Conservation (phyloP, 2,888 invertebrate species). For the Arge pagana region DNA sequence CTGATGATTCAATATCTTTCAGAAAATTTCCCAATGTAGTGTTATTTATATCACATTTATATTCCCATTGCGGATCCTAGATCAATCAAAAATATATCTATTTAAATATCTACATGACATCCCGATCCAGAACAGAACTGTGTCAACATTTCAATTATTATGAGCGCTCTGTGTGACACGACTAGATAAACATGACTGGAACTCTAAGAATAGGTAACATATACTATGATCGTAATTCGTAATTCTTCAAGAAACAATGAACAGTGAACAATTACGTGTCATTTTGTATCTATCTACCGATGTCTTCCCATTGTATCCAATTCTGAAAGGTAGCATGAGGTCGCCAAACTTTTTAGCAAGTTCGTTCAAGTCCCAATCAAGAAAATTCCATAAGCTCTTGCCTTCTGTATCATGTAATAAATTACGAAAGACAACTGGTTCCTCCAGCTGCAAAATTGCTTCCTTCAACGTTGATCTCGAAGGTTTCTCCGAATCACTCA, state of each 20-base stretch:
- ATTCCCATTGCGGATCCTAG: conserved; percentile 79
- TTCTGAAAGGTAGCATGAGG: conserved; percentile 64
- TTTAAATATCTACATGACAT: too few relatives aligned
- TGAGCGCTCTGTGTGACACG: too few relatives aligned
- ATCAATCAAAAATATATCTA: conserved; percentile 8
- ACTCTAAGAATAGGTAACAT: too few relatives aligned
- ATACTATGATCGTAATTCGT: too few relatives aligned
- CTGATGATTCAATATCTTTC: conserved; percentile 36
- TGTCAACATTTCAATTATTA: too few relatives aligned
- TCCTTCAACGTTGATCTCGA: conserved; percentile 33
- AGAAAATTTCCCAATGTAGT: conserved; percentile 71
- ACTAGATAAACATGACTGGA: too few relatives aligned
- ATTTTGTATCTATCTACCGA: conserved; percentile 41
- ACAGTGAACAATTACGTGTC: too few relatives aligned
- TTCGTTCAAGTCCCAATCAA: conserved; percentile 66
- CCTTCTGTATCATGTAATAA: conserved; percentile 50
- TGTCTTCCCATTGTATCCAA: conserved; percentile 55
- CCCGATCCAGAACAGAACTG: too few relatives aligned
- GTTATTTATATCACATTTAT: conserved; percentile 64
- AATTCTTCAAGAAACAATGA: too few relatives aligned
- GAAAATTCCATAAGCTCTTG: conserved; percentile 62
- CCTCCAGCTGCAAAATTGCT: conserved; percentile 40
- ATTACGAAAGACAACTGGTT: conserved; percentile 64
- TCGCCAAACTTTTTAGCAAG: conserved; percentile 65
- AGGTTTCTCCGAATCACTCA: conserved; percentile 23